Evolutionary conservation across 2,888 invertebrate species (phyloP).

Genomic region (Hirtodrosophila duncani): DNA sequence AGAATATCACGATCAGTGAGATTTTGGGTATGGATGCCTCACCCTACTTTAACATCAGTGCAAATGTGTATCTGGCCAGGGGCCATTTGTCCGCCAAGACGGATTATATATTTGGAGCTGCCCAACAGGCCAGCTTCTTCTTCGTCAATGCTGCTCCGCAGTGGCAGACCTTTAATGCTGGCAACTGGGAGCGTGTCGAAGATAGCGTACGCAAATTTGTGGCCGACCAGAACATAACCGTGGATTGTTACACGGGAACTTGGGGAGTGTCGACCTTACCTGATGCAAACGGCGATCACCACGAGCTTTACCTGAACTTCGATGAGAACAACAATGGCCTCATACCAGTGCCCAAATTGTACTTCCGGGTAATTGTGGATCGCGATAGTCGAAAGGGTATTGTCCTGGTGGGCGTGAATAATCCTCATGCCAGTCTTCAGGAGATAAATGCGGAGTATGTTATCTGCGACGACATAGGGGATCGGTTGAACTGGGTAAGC

Average conservation of each 20-base stretch:
- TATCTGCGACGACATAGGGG: constrained; percentile 68
- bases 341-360: constrained; percentile 80
- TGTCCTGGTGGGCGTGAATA: constrained; percentile 80
- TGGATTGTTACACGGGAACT: constrained; percentile 80
- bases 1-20: constrained; percentile 73
- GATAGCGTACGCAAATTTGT: constrained; percentile 78
- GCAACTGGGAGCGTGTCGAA: constrained; percentile 81
- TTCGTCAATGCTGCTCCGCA: constrained; percentile 81
- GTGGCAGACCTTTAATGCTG: constrained; percentile 81
- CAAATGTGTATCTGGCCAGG: constrained; percentile 75
- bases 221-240: constrained; percentile 63
- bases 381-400: constrained; percentile 77
- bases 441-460: constrained; percentile 61
- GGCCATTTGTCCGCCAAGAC: constrained; percentile 80
- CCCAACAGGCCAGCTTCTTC: constrained; percentile 80
- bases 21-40: constrained; percentile 74
- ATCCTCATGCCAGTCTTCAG: constrained; percentile 68
- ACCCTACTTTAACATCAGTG: constrained; percentile 57
- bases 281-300: constrained; percentile 75
- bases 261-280: constrained; percentile 80
- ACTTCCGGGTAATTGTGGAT: constrained; percentile 81
- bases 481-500: constrained; percentile 61
- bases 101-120: constrained; percentile 79
- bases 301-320: constrained; percentile 74
- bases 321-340: constrained; percentile 72